Percentiles rank a stretch among this genome's conserved stretches.
Conservation (phyloP, 2,113 vertebrate genomes). For the Archilochus colubris region DNA sequence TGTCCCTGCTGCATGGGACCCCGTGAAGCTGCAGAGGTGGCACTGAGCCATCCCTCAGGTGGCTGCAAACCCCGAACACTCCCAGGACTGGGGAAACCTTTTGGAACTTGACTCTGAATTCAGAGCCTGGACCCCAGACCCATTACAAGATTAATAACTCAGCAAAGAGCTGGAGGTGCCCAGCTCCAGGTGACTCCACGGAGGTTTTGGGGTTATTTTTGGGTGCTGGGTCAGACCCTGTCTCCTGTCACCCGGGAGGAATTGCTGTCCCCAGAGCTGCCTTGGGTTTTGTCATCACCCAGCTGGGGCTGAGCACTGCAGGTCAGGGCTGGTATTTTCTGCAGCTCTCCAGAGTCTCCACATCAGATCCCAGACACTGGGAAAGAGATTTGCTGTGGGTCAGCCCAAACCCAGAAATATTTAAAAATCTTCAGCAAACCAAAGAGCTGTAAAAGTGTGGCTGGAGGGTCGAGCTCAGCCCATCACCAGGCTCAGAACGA, state of each 20-base stretch:
- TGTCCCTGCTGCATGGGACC: not conserved
- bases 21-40: not conserved
- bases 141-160: not conserved
- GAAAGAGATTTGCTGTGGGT: not conserved
- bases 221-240: not conserved
- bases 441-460: not conserved
- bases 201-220: not conserved
- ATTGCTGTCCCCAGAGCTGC: not conserved
- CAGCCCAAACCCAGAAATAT: not conserved
- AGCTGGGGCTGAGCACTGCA: not conserved
- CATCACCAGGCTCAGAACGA: not conserved
- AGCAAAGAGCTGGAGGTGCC: not conserved
- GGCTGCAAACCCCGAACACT: not conserved
- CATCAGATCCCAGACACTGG: not conserved
- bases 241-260: not conserved
- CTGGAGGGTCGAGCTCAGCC: not conserved
- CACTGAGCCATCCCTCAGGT: not conserved
- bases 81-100: not conserved
- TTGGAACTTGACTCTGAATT: not conserved
- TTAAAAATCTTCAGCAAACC: not conserved
- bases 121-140: not conserved
- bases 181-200: not conserved
- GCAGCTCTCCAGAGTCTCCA: not conserved
- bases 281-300: not conserved
- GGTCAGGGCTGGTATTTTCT: not conserved